phyloP scores from a whole-genome alignment of 2,888 invertebrate species.

The Macropis europaea region DNA sequence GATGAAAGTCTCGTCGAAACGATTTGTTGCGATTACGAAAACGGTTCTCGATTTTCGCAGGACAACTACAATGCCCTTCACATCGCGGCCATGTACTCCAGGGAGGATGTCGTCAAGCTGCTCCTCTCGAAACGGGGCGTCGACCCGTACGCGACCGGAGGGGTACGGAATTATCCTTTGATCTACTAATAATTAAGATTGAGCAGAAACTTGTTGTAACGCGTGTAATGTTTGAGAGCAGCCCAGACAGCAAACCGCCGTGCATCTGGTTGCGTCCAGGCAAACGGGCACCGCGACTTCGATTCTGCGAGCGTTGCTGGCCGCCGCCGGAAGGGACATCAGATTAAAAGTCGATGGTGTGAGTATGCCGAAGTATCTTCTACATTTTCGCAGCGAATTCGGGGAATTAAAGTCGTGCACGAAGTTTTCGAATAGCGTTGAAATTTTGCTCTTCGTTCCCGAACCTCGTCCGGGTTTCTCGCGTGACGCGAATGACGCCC shows the following conservation, averaged over 20 bases:
- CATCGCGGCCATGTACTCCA: slow-evolving; percentile 95
- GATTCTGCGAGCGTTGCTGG: slow-evolving; percentile 92
- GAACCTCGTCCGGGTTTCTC: slow-evolving; percentile 58
- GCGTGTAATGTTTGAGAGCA: slow-evolving; percentile 76
- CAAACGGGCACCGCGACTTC: slow-evolving; percentile 96
- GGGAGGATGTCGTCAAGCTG: slow-evolving; percentile 96
- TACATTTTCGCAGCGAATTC: too few relatives aligned
- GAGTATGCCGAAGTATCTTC: slow-evolving; percentile 77
- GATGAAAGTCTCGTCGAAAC: neutral
- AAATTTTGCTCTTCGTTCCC: slow-evolving; percentile 53
- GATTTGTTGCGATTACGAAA: neutral
- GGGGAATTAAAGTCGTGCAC: too few relatives aligned
- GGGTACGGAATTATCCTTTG: slow-evolving; percentile 85
- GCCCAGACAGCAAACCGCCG: slow-evolving; percentile 96
- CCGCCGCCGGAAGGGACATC: slow-evolving; percentile 94
- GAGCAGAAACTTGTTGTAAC: neutral
- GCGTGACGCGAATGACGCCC: slow-evolving; percentile 76
- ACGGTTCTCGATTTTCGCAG: slow-evolving; percentile 81
- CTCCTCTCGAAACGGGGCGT: slow-evolving; percentile 93
- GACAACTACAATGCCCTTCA: slow-evolving; percentile 98
- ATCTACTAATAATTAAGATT: neutral
- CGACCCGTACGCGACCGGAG: slow-evolving; percentile 95
- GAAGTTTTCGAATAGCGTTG: too few relatives aligned
- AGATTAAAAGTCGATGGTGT: slow-evolving; percentile 93
- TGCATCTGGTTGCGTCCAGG: slow-evolving; percentile 96